phyloP scores from a whole-genome alignment of 2,113 vertebrate species.

The Willisornis vidua region DNA sequence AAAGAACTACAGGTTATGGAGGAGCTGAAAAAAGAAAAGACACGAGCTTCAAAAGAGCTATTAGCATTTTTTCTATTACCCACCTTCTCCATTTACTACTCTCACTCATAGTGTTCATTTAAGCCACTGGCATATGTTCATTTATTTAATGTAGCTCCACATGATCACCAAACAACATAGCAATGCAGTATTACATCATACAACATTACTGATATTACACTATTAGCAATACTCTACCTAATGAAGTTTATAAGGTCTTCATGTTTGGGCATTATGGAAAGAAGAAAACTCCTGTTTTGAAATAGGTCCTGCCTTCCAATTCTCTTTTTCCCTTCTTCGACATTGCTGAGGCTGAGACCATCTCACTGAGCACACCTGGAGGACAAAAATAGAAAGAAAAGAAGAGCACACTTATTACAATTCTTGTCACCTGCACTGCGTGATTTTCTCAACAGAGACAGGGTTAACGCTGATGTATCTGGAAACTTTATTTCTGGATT shows the following conservation, averaged over 20 bases:
- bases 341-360: not conserved
- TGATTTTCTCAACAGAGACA: not conserved
- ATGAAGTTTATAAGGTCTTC: not conserved
- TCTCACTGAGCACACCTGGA: not conserved
- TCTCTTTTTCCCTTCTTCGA: not conserved
- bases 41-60: not conserved
- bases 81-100: not conserved
- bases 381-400: not conserved
- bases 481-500: not conserved
- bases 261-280: not conserved
- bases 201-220: not conserved
- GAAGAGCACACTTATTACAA: not conserved
- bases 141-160: not conserved
- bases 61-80: not conserved
- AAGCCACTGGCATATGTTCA: not conserved
- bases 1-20: not conserved
- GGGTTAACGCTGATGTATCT: not conserved
- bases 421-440: not conserved
- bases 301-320: not conserved
- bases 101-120: slow-evolving; percentile 18
- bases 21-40: slow-evolving; percentile 13
- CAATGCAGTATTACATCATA: not conserved
- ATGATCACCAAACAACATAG: not conserved
- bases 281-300: not conserved
- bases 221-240: slow-evolving; percentile 13